Percentiles rank a stretch among this genome's conserved stretches.
phyloP scores from a whole-genome alignment of 2,797 vertebrate species.

The Sebastes cheni region DNA sequence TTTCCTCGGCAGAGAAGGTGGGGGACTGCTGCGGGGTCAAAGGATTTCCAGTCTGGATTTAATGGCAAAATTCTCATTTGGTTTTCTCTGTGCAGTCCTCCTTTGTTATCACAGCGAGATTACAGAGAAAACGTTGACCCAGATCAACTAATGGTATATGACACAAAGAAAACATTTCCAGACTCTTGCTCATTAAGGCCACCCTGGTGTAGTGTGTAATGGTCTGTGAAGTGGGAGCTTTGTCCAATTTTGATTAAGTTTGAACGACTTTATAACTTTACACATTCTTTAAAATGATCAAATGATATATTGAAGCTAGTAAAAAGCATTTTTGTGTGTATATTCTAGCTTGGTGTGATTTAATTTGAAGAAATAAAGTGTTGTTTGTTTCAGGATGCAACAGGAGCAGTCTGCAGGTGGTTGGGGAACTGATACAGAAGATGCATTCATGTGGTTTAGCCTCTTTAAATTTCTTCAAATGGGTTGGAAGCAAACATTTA shows the following conservation, averaged over 20 bases:
- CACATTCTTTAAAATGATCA: not conserved
- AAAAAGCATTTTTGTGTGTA: not conserved
- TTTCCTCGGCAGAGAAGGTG: slow-evolving; percentile 57
- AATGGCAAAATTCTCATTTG: slow-evolving; percentile 47
- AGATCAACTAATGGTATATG: slow-evolving; percentile 71
- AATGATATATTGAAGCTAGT: not conserved
- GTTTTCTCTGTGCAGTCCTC: slow-evolving; percentile 56
- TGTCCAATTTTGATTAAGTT: not conserved
- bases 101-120: slow-evolving; percentile 74
- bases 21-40: slow-evolving; percentile 31
- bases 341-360: not conserved
- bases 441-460: slow-evolving; percentile 69
- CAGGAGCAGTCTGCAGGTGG: slow-evolving; percentile 71
- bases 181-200: slow-evolving; percentile 63
- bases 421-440: slow-evolving; percentile 63
- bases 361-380: slow-evolving; percentile 53
- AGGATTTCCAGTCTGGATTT: slow-evolving; percentile 74
- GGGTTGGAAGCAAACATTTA: not conserved
- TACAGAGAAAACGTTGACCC: slow-evolving; percentile 75
- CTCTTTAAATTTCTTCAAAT: slow-evolving; percentile 31
- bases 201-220: slow-evolving; percentile 9
- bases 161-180: slow-evolving; percentile 77
- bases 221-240: slow-evolving; percentile 1
- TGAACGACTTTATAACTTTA: not conserved
- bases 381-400: slow-evolving; percentile 56